phyloP scores from a whole-genome alignment of 2,113 vertebrate genomes.

The Syngnathus typhle region DNA sequence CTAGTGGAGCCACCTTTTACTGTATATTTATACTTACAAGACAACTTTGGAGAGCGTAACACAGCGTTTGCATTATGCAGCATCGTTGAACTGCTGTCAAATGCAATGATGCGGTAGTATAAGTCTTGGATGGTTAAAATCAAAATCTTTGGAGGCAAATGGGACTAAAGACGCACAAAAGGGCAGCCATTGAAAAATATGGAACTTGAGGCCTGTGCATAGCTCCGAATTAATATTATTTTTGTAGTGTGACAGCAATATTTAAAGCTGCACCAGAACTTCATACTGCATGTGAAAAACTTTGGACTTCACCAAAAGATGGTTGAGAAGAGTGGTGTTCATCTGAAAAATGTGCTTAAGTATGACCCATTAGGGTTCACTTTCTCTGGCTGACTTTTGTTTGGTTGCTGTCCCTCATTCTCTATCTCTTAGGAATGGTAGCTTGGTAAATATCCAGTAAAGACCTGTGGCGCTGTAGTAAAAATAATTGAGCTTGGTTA shows the following conservation, averaged over 20 bases:
- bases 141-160: background rate
- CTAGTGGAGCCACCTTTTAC: constrained; percentile 55
- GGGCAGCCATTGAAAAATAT: too few relatives aligned
- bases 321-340: background rate
- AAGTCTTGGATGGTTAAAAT: background rate
- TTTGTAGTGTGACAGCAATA: too few relatives aligned
- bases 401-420: constrained; percentile 7
- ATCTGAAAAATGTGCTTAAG: background rate
- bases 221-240: too few relatives aligned
- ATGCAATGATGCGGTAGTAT: too few relatives aligned
- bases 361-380: constrained; percentile 17
- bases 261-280: too few relatives aligned
- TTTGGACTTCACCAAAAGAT: too few relatives aligned
- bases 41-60: constrained; percentile 12
- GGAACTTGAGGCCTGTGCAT: background rate
- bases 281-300: too few relatives aligned
- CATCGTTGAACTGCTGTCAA: too few relatives aligned
- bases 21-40: constrained; percentile 13
- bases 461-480: constrained; percentile 12
- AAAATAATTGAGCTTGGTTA: constrained; percentile 19
- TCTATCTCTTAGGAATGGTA: constrained; percentile 23
- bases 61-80: background rate
- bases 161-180: too few relatives aligned
- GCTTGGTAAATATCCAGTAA: constrained; percentile 32
- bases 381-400: constrained; percentile 18